Evolutionary conservation across 2,797 vertebrate species (phyloP).

Genomic region (Antennarius maculatus): DNA sequence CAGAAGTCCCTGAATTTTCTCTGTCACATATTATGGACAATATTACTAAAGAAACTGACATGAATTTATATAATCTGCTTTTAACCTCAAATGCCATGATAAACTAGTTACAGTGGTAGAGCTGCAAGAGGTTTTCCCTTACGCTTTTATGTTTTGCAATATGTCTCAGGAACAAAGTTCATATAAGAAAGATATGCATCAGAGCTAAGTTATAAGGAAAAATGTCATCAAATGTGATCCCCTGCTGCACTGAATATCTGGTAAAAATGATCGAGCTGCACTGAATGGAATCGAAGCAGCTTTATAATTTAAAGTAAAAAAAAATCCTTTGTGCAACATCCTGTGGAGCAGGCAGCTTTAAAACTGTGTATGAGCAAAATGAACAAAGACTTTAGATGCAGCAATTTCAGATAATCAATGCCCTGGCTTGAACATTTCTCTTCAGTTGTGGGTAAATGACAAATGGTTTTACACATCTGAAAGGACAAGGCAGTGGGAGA

Average conservation of each 20-base stretch:
- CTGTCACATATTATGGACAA: slow-evolving; percentile 42
- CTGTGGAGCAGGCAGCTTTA: slow-evolving; percentile 14
- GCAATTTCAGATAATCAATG: neutral
- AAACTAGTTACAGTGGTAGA: slow-evolving; percentile 6
- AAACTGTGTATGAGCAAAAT: neutral
- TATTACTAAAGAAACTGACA: slow-evolving; percentile 15
- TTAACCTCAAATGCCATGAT: slow-evolving; percentile 15
- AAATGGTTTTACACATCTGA: neutral
- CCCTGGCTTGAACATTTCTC: neutral
- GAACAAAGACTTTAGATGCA: neutral
- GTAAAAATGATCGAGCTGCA: neutral
- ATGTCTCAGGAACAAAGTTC: neutral
- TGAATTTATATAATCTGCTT: slow-evolving; percentile 24
- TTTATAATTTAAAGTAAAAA: neutral
- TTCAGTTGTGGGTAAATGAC: neutral
- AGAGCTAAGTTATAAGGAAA: slow-evolving; percentile 1
- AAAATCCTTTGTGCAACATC: neutral
- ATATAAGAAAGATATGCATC: slow-evolving; percentile 19
- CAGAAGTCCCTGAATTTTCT: slow-evolving; percentile 9
- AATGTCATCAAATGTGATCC: slow-evolving; percentile 2
- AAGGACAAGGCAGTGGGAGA: neutral
- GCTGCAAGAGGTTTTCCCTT: neutral
- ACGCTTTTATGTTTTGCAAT: slow-evolving; percentile 18
- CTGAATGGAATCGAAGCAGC: neutral
- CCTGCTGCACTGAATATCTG: neutral